phyloP scores from a whole-genome alignment of 2,797 vertebrate genomes.

The Hoplostethus atlanticus region DNA sequence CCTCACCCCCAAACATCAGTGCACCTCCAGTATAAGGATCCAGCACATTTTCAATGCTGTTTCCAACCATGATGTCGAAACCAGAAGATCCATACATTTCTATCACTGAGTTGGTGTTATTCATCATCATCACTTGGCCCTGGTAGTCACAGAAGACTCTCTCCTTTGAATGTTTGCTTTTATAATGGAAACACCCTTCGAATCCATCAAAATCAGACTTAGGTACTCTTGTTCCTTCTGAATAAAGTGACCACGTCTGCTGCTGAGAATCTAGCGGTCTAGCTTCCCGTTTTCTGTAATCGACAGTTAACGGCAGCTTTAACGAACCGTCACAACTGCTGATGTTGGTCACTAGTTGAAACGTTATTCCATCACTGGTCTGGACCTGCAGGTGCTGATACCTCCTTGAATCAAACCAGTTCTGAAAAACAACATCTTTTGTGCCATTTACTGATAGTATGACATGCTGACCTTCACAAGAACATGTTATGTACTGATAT shows the following conservation, averaged over 20 bases:
- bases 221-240: background rate
- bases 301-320: slow-evolving; percentile 41
- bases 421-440: slow-evolving; percentile 31
- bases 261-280: background rate
- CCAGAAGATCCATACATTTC: slow-evolving; percentile 63
- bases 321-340: slow-evolving; percentile 26
- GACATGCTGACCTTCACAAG: slow-evolving; percentile 39
- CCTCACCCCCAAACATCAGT: slow-evolving; percentile 59
- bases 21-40: slow-evolving; percentile 60
- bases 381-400: slow-evolving; percentile 66
- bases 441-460: background rate
- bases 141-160: background rate
- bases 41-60: slow-evolving; percentile 57
- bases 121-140: slow-evolving; percentile 34
- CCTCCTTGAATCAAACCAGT: slow-evolving; percentile 59
- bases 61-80: slow-evolving; percentile 65
- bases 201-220: too few relatives aligned
- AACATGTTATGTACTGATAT: slow-evolving; percentile 30
- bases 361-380: slow-evolving; percentile 64
- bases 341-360: slow-evolving; percentile 30
- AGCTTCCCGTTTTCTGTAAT: slow-evolving; percentile 41
- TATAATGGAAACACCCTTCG: background rate
- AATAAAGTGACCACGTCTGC: background rate
- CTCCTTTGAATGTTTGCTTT: background rate
- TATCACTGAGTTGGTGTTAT: slow-evolving; percentile 28